Evolutionary conservation across 2,113 vertebrate genomes (phyloP), one percentile per base, ranked within the genome.

Genomic region (Opisthocomus hoazin): DNA sequence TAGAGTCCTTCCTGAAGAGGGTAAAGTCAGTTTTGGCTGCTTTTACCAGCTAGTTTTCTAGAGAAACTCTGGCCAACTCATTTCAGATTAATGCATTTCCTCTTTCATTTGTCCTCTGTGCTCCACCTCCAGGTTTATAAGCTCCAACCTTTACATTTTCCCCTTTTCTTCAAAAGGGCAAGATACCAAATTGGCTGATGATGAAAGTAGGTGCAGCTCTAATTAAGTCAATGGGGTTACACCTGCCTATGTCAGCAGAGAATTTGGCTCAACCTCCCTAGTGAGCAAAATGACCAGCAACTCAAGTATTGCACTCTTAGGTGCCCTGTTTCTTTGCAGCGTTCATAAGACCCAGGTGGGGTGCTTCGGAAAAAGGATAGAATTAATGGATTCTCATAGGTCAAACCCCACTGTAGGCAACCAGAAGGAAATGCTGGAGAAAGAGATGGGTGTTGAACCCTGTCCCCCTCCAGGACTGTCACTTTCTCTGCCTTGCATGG

Each of bases 241-340:
- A 82, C 65, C 29, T 94, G 87, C 56, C 36, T 89, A 21, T 80
- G 85, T 94, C 96, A 95, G 84, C 91, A 94, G 36, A 80, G 89
- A 95, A 75, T 90, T 92, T 95, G 91, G 57, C 79, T 93, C 1
- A 1, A 74, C 73, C 90, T 94, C 82, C 91, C 92, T 84, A 92
- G 89, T 94, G 97, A 97, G 93, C 87, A 97, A 97, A 97, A 98
- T 97, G 97, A n/a, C n/a, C n/a, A n/a, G n/a, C n/a, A n/a, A n/a
- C n/a, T n/a, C n/a, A n/a, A n/a, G n/a, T n/a, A n/a, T n/a, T n/a
- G n/a, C n/a, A n/a, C n/a, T n/a, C n/a, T n/a, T n/a, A n/a, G n/a
- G n/a, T n/a, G n/a, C n/a, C n/a, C n/a, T n/a, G n/a, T n/a, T n/a
- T n/a, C n/a, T n/a, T n/a, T n/a, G n/a, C n/a, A n/a, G n/a, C n/a